A percentile compares a stretch with the other conserved stretches of the same genome.
Conservation (phyloP, 1,140 invertebrate species). For the Semibalanus balanoides region DNA sequence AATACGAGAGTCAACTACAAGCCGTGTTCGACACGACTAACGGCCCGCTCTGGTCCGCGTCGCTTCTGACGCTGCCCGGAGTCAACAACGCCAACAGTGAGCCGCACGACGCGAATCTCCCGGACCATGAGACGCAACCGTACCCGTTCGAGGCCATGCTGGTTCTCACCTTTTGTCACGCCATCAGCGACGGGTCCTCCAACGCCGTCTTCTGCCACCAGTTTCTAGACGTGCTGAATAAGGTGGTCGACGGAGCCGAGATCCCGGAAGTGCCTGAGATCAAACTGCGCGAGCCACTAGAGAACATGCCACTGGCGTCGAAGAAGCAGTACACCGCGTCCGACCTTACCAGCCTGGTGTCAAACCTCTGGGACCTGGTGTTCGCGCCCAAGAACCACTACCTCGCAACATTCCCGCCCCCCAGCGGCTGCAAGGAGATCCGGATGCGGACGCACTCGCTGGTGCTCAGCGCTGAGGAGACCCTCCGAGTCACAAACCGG, state of each 20-base stretch:
- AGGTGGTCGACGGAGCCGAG: neutral
- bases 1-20: constrained; percentile 3
- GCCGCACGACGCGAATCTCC: neutral
- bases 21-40: neutral
- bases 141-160: neutral
- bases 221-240: constrained; percentile 3
- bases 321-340: neutral
- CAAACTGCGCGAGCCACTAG: neutral
- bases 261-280: neutral
- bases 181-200: neutral
- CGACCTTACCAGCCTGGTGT: neutral
- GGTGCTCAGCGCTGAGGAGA: neutral
- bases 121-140: neutral
- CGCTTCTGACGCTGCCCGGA: neutral
- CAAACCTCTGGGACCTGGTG: neutral
- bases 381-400: neutral
- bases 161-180: constrained; percentile 5
- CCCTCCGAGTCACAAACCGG: neutral
- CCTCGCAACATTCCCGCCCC: neutral
- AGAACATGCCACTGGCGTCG: neutral
- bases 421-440: neutral
- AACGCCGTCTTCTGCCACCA: constrained; percentile 3
- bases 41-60: neutral
- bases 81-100: neutral
- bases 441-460: constrained; percentile 3